Conservation (phyloP, 2,797 vertebrate species). For the Muscicapa striata region DNA sequence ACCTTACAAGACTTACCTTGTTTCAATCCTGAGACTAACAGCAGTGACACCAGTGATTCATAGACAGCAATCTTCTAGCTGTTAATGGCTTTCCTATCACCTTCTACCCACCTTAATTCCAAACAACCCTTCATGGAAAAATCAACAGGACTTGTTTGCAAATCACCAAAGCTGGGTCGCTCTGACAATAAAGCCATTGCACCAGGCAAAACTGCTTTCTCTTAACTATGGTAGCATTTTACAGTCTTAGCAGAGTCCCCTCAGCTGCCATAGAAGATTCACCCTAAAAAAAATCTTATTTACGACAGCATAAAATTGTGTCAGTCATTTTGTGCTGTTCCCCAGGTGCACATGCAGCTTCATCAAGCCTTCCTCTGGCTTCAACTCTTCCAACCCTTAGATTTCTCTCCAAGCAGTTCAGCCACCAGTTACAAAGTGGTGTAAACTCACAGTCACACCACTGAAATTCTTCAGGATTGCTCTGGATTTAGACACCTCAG, state of each 20-base stretch:
- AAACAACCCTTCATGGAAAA: slow-evolving; percentile 10
- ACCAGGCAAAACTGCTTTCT: neutral
- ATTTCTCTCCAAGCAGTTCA: neutral
- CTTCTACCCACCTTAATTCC: neutral
- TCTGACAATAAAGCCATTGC: neutral
- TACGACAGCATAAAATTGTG: neutral
- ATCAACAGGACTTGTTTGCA: neutral
- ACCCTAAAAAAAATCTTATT: neutral
- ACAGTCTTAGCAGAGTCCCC: neutral
- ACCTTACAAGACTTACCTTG: neutral
- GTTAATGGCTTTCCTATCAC: neutral
- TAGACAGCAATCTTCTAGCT: neutral
- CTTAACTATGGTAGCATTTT: neutral
- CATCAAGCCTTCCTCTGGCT: neutral
- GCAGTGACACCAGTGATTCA: neutral
- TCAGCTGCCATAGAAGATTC: neutral
- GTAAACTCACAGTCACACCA: neutral
- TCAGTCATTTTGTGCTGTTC: neutral
- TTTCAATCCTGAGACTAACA: neutral
- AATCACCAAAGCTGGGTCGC: neutral
- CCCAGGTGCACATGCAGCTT: neutral
- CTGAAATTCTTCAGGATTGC: neutral
- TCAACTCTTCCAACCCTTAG: neutral
- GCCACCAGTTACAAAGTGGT: neutral
- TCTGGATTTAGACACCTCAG: neutral